These are phyloP conservation scores for Salmo trutta DNA, from an alignment of 2,797 vertebrate genomes.

Conservation along the genomic window DNA sequence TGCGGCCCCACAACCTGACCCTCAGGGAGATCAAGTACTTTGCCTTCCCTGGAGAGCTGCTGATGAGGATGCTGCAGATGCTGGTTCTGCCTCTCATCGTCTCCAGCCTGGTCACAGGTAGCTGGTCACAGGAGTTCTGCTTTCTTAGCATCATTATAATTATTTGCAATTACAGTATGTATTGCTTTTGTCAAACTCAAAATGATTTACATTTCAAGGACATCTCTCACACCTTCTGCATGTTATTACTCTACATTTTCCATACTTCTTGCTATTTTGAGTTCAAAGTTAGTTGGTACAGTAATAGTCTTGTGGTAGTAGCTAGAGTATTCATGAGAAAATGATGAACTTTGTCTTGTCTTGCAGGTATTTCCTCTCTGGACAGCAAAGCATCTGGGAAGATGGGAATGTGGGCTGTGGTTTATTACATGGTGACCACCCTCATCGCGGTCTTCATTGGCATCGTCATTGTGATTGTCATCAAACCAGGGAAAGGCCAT, in stretches of 20 bases:
- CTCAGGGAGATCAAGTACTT: conserved; percentile 93
- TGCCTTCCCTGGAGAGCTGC: conserved; percentile 92
- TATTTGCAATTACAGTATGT: background rate
- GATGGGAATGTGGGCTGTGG: conserved; percentile 88
- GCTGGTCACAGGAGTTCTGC: conserved; percentile 7
- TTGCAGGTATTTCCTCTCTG: conserved; percentile 90
- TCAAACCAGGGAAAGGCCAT: conserved; percentile 89
- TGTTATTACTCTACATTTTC: background rate
- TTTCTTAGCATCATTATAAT: background rate
- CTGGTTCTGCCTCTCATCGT: conserved; percentile 93
- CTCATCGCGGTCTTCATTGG: conserved; percentile 94
- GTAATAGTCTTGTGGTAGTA: too few species aligned
- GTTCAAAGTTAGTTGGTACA: background rate
- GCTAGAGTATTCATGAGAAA: background rate
- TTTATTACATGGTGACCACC: conserved; percentile 95
- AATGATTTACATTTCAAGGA: background rate
- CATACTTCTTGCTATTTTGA: background rate
- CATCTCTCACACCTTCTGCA: background rate
- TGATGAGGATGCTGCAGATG: conserved; percentile 98
- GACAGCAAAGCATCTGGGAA: conserved; percentile 92
- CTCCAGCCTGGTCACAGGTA: conserved; percentile 95
- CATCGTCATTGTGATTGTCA: conserved; percentile 89
- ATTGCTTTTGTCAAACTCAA: background rate
- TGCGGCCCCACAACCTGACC: conserved; percentile 87
- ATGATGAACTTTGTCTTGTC: too few species aligned